These are phyloP conservation scores for Nomada fucata DNA, from an alignment of 2,888 invertebrate species.

Conservation along the genomic window DNA sequence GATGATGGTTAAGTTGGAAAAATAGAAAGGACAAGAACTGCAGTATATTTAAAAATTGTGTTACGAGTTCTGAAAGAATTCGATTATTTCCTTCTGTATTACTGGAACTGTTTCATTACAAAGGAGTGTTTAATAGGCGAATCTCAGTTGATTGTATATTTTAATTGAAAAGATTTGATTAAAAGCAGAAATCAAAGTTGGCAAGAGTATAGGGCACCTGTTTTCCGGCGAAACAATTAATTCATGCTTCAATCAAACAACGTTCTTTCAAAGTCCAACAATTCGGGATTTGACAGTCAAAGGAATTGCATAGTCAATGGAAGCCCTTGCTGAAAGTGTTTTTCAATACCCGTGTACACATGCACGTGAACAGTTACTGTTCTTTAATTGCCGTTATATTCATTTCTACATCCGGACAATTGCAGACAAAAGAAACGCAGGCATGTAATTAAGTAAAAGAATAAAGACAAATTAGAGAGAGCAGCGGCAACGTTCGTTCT, in stretches of 20 bases:
- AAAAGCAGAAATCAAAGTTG: constrained; percentile 5
- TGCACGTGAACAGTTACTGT: too few relatives aligned
- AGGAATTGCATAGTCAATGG: not conserved
- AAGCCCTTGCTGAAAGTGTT: not conserved
- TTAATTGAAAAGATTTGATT: not conserved
- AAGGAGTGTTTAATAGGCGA: not conserved
- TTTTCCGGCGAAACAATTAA: constrained; percentile 21
- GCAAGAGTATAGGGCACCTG: too few relatives aligned
- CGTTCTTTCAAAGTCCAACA: constrained; percentile 20
- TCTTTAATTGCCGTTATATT: too few relatives aligned
- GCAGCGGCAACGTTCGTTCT: too few relatives aligned
- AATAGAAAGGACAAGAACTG: not conserved
- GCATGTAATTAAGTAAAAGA: too few relatives aligned
- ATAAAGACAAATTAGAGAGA: too few relatives aligned
- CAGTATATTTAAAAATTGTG: too few relatives aligned
- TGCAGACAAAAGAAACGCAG: too few relatives aligned
- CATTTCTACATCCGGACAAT: too few relatives aligned
- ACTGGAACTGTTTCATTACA: too few relatives aligned
- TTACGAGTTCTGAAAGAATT: not conserved
- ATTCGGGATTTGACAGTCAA: not conserved
- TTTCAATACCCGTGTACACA: too few relatives aligned
- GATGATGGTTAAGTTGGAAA: not conserved
- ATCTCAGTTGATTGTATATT: constrained; percentile 1
- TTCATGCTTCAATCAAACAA: constrained; percentile 27
- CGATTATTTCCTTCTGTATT: not conserved